Conservation (phyloP, 2,797 vertebrate species). For the Sibirionetta formosa region DNA sequence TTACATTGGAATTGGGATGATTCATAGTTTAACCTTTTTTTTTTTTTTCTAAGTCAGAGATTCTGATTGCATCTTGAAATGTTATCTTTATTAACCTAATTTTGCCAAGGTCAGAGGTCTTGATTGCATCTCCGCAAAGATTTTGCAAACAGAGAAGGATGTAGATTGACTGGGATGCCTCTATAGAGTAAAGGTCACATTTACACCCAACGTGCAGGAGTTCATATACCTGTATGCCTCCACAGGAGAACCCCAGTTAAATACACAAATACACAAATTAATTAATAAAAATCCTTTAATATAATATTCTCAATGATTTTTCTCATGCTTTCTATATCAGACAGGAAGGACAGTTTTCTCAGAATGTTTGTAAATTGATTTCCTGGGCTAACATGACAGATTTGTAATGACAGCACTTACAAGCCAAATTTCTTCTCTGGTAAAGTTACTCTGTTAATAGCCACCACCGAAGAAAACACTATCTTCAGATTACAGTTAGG, state of each 20-base stretch:
- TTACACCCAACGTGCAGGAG: background rate
- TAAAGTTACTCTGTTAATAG: background rate
- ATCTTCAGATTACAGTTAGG: background rate
- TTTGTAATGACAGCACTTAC: background rate
- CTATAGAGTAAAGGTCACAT: background rate
- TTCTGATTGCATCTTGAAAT: background rate
- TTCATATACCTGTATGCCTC: background rate
- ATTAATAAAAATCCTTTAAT: background rate
- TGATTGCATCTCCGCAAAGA: background rate
- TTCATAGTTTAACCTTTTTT: background rate
- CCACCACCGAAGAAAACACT: background rate
- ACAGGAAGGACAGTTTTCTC: background rate
- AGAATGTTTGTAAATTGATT: background rate
- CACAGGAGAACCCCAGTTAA: background rate
- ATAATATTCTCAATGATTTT: background rate
- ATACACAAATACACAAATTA: background rate
- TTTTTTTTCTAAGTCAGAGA: background rate
- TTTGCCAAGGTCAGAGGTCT: background rate
- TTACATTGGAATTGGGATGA: background rate
- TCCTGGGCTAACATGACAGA: background rate
- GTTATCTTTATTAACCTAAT: background rate
- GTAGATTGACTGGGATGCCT: background rate
- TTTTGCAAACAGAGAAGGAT: background rate
- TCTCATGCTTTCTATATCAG: background rate
- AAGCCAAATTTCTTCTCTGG: background rate